A percentile compares a stretch with the other conserved stretches of the same genome.
Evolutionary conservation across 1,140 invertebrate species (phyloP).

Genomic region (Drosophila punjabiensis): DNA sequence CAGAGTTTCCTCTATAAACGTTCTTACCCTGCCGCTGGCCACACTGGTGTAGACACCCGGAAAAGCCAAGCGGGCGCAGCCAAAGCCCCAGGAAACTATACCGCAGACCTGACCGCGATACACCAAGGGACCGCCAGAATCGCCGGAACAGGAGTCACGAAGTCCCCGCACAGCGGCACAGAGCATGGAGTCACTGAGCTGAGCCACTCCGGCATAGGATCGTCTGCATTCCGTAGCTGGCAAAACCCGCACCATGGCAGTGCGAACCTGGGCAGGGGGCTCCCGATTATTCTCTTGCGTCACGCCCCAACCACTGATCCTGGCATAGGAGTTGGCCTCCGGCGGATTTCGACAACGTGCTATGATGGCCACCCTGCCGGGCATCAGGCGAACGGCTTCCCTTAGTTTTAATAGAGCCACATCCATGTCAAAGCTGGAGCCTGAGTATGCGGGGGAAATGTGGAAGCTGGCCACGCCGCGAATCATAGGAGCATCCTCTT

Average conservation of each 20-base stretch:
- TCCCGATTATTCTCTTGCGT: slow-evolving; percentile 49
- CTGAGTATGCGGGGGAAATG: slow-evolving; percentile 42
- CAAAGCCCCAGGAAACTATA: slow-evolving; percentile 87
- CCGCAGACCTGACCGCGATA: slow-evolving; percentile 87
- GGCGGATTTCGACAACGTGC: slow-evolving; percentile 46
- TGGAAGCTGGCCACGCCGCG: slow-evolving; percentile 48
- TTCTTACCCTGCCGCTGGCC: slow-evolving; percentile 81
- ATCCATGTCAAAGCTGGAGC: slow-evolving; percentile 75
- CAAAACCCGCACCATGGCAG: slow-evolving; percentile 60
- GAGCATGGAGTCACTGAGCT: slow-evolving; percentile 73
- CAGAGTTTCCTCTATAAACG: slow-evolving; percentile 60
- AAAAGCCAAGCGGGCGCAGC: slow-evolving; percentile 88
- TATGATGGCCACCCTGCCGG: slow-evolving; percentile 59
- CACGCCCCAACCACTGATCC: slow-evolving; percentile 75
- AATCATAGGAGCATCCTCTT: slow-evolving; percentile 41
- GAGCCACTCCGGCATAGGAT: slow-evolving; percentile 60
- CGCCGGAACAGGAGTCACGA: slow-evolving; percentile 87
- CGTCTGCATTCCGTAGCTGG: slow-evolving; percentile 54
- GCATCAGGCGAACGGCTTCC: slow-evolving; percentile 11
- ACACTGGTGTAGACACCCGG: slow-evolving; percentile 93
- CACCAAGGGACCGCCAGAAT: slow-evolving; percentile 89
- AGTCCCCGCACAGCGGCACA: slow-evolving; percentile 72
- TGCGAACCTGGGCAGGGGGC: slow-evolving; percentile 68
- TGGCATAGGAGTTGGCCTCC: slow-evolving; percentile 55
- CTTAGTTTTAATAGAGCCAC: slow-evolving; percentile 65